phyloP scores from a whole-genome alignment of 1,140 invertebrate genomes.

The Andrena cerasifolii region DNA sequence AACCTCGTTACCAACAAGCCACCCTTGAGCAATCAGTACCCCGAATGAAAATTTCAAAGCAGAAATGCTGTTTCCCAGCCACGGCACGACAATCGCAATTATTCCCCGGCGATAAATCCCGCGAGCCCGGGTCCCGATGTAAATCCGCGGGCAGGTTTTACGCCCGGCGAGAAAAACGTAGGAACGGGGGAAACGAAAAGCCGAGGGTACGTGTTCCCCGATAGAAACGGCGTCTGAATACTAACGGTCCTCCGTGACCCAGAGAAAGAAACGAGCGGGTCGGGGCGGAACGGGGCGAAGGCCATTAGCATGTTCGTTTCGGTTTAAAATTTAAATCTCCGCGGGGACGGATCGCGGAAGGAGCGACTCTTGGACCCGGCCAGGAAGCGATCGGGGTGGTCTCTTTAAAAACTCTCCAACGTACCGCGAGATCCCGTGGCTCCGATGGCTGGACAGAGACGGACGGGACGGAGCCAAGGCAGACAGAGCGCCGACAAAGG shows the following conservation, averaged over 20 bases:
- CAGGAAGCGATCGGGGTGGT: constrained; percentile 56
- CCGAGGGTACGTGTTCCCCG: neutral
- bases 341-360: constrained; percentile 44
- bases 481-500: constrained; percentile 23
- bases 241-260: constrained; percentile 73
- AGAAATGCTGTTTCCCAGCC: neutral
- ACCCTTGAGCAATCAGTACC: no score
- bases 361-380: no score
- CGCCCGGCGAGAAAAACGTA: neutral
- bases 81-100: constrained; percentile 1
- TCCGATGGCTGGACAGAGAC: neutral
- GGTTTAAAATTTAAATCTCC: constrained; percentile 69
- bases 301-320: constrained; percentile 63
- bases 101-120: no score
- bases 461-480: neutral
- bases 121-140: no score
- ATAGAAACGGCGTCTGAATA: neutral
- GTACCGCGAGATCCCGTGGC: neutral
- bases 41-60: no score
- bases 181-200: constrained; percentile 6
- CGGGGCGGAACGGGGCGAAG: neutral
- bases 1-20: no score
- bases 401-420: constrained; percentile 73
- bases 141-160: no score
- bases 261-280: constrained; percentile 45